These are phyloP conservation scores for Pavo muticus DNA, from an alignment of 2,113 vertebrate species.

Conservation along the genomic window DNA sequence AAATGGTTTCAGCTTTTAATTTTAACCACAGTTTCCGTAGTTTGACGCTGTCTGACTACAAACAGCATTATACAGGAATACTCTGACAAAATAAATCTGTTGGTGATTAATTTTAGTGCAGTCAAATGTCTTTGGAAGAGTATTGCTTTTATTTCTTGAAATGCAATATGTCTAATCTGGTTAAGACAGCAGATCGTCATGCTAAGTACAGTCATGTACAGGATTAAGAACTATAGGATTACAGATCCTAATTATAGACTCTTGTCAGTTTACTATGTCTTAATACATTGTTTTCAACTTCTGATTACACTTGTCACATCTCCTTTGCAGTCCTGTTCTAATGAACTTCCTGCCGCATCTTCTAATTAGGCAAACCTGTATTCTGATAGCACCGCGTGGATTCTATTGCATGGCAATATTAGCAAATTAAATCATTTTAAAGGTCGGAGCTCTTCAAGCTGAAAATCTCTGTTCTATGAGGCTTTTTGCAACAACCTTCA, in stretches of 20 bases:
- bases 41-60: background rate
- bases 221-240: slow-evolving; percentile 62
- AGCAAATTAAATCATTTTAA: background rate
- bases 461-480: background rate
- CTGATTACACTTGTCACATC: slow-evolving; percentile 1
- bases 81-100: slow-evolving; percentile 46
- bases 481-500: background rate
- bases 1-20: background rate
- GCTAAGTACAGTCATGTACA: slow-evolving; percentile 2
- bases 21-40: background rate
- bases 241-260: slow-evolving; percentile 62
- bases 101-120: slow-evolving; percentile 42
- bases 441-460: background rate
- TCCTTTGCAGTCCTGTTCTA: background rate
- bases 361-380: background rate
- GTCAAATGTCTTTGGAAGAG: slow-evolving; percentile 12
- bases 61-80: background rate
- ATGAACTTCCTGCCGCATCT: background rate
- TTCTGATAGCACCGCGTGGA: background rate
- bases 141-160: slow-evolving; percentile 41
- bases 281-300: slow-evolving; percentile 34
- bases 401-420: background rate
- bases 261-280: slow-evolving; percentile 13
- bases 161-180: slow-evolving; percentile 25
- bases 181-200: slow-evolving; percentile 29